These are phyloP conservation scores for Brachypterus glaber DNA, from an alignment of 2,888 invertebrate species.

Conservation along the genomic window DNA sequence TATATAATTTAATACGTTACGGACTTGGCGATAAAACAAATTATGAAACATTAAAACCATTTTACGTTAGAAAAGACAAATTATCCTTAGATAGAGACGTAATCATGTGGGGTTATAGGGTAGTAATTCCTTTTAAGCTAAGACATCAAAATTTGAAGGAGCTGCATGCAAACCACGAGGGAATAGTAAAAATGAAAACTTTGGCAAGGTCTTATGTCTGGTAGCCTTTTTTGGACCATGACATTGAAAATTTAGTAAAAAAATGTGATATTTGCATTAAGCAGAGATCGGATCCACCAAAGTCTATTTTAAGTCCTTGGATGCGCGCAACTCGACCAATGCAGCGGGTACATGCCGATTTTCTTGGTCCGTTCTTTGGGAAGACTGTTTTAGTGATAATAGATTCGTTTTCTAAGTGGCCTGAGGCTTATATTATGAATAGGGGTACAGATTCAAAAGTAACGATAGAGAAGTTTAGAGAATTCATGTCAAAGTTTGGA, in stretches of 20 bases:
- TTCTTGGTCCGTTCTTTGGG: constrained; percentile 10
- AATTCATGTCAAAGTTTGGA: too few relatives aligned
- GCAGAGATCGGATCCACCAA: not conserved
- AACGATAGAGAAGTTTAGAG: too few relatives aligned
- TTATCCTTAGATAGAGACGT: too few relatives aligned
- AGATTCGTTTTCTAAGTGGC: constrained; percentile 8
- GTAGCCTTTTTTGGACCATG: constrained; percentile 7
- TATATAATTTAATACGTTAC: constrained; percentile 6
- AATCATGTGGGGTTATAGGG: constrained; percentile 23
- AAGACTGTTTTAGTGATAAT: constrained; percentile 10
- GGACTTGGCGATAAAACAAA: too few relatives aligned
- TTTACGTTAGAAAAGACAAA: too few relatives aligned
- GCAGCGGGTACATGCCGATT: constrained; percentile 10
- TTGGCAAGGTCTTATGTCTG: constrained; percentile 4
- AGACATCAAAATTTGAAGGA: not conserved
- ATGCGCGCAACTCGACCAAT: not conserved
- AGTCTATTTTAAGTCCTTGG: not conserved
- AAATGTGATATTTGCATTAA: constrained; percentile 3
- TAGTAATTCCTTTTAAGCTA: constrained; percentile 22
- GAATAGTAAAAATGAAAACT: constrained; percentile 7
- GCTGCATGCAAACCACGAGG: constrained; percentile 5
- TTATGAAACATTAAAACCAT: too few relatives aligned
- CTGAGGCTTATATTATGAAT: too few relatives aligned
- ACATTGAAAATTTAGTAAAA: constrained; percentile 6
- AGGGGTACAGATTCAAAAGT: too few relatives aligned